phyloP scores from a whole-genome alignment of 2,888 invertebrate genomes.

The Callosobruchus maculatus region DNA sequence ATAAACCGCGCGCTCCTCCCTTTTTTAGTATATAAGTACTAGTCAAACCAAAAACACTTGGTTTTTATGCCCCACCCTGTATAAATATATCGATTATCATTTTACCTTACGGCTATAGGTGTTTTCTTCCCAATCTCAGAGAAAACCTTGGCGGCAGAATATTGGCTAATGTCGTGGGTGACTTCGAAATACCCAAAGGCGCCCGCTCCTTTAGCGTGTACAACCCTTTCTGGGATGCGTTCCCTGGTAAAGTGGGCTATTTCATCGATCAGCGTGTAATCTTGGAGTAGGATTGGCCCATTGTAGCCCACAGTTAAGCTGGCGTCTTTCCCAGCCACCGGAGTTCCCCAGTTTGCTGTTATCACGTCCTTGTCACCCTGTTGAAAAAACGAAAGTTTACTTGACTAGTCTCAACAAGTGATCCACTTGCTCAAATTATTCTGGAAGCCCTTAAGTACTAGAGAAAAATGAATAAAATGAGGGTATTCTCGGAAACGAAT shows the following conservation, averaged over 20 bases:
- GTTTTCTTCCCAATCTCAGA: constrained; percentile 74
- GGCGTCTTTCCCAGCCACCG: constrained; percentile 74
- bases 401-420: too few relatives aligned
- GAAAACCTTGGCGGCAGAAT: constrained; percentile 76
- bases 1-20: too few relatives aligned
- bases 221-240: constrained; percentile 93
- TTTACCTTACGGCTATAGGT: constrained; percentile 66
- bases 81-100: too few relatives aligned
- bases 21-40: too few relatives aligned
- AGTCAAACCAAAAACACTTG: too few relatives aligned
- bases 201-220: constrained; percentile 93
- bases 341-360: constrained; percentile 79
- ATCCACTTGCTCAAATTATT: too few relatives aligned
- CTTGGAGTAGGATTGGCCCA: constrained; percentile 85
- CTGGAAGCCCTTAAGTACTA: too few relatives aligned
- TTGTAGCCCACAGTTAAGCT: constrained; percentile 79
- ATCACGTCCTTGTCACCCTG: constrained; percentile 60
- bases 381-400: background rate
- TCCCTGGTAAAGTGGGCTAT: constrained; percentile 84
- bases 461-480: too few relatives aligned
- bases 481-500: too few relatives aligned
- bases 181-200: constrained; percentile 85
- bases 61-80: too few relatives aligned
- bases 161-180: constrained; percentile 79
- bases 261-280: constrained; percentile 74